phyloP scores from a whole-genome alignment of 2,797 vertebrate species.

The Babyrousa celebensis region DNA sequence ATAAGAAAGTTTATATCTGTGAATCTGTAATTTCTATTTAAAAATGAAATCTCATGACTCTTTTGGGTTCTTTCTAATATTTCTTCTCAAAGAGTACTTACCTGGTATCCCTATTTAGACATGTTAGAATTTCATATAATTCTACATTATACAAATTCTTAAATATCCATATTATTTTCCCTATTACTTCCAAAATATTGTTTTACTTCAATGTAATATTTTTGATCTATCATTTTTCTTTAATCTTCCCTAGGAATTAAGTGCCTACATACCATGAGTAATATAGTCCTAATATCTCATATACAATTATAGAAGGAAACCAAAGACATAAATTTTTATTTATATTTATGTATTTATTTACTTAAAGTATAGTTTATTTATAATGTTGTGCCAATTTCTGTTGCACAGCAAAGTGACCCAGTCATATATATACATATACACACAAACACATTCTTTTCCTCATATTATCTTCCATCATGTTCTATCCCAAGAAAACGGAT shows the following conservation, averaged over 20 bases:
- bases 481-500: no score
- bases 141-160: neutral
- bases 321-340: neutral
- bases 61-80: neutral
- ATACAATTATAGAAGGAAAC: neutral
- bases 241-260: neutral
- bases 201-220: neutral
- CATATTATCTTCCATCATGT: no score
- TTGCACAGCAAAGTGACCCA: no score
- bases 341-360: no score
- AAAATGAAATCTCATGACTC: constrained; percentile 50
- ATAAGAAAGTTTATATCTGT: neutral
- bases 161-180: neutral
- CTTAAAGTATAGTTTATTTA: no score
- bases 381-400: no score
- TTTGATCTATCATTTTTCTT: neutral
- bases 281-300: neutral
- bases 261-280: neutral
- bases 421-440: no score
- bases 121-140: neutral
- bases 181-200: neutral
- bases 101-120: neutral
- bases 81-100: neutral
- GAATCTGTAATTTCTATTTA: constrained; percentile 19
- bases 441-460: no score